These are phyloP conservation scores for Falco biarmicus DNA, from an alignment of 2,797 vertebrate species.

Conservation along the genomic window DNA sequence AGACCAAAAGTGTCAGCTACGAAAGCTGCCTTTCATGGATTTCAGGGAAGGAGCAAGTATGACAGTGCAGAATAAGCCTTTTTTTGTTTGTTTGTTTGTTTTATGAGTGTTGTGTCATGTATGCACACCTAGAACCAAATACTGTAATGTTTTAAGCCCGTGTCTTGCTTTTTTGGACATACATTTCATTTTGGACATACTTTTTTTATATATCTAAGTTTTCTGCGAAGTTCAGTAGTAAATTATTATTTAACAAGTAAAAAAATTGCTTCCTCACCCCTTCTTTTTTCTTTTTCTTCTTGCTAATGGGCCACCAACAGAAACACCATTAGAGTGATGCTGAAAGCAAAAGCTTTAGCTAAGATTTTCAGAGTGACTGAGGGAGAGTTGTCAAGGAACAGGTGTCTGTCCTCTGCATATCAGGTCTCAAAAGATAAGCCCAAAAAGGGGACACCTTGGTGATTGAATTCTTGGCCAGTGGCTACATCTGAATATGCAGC, in stretches of 20 bases:
- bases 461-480: background rate
- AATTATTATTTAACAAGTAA: background rate
- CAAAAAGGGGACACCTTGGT: background rate
- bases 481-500: background rate
- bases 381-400: background rate
- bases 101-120: background rate
- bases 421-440: background rate
- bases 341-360: background rate
- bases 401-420: background rate
- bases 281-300: background rate
- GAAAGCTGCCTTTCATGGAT: background rate
- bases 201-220: background rate
- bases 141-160: background rate
- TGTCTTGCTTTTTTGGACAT: background rate
- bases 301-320: background rate
- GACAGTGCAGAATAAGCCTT: background rate
- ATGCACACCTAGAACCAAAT: background rate
- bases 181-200: background rate
- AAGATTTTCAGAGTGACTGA: background rate
- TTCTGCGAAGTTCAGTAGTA: background rate
- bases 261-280: background rate
- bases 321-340: background rate
- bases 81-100: background rate
- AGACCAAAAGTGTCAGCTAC: background rate
- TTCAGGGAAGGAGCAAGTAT: background rate